Conservation (phyloP, 2,797 vertebrate genomes). For the Bradypodion ventrale region DNA sequence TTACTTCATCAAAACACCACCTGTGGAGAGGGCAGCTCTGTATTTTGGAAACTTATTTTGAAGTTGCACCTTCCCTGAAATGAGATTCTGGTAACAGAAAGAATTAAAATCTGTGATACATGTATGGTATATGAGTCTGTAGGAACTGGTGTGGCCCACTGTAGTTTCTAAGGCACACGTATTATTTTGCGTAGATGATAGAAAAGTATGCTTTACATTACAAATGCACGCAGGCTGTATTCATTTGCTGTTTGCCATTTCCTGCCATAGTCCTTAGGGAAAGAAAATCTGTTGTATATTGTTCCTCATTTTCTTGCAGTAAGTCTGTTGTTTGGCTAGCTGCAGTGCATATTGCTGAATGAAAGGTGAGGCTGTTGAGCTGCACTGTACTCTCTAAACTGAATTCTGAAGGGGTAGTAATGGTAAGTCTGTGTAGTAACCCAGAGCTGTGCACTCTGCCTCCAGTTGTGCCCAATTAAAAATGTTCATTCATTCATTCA, state of each 20-base stretch:
- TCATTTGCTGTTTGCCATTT: slow-evolving; percentile 1
- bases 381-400: not conserved
- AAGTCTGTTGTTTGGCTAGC: slow-evolving; percentile 6
- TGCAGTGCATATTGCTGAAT: not conserved
- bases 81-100: not conserved
- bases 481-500: not conserved
- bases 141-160: not conserved
- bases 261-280: slow-evolving; percentile 18
- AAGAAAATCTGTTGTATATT: slow-evolving; percentile 7
- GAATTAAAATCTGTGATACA: too few relatives aligned
- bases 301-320: not conserved
- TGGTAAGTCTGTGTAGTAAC: not conserved
- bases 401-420: not conserved
- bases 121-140: not conserved
- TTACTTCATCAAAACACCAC: too few relatives aligned
- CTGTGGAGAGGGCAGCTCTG: not conserved
- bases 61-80: slow-evolving; percentile 67
- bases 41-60: slow-evolving; percentile 52
- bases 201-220: slow-evolving; percentile 18
- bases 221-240: not conserved
- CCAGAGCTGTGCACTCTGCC: not conserved
- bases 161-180: slow-evolving; percentile 1
- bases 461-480: slow-evolving; percentile 26
- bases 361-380: not conserved
- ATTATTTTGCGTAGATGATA: not conserved